Conservation (phyloP, 2,888 invertebrate species). For the Itoplectis maculator region DNA sequence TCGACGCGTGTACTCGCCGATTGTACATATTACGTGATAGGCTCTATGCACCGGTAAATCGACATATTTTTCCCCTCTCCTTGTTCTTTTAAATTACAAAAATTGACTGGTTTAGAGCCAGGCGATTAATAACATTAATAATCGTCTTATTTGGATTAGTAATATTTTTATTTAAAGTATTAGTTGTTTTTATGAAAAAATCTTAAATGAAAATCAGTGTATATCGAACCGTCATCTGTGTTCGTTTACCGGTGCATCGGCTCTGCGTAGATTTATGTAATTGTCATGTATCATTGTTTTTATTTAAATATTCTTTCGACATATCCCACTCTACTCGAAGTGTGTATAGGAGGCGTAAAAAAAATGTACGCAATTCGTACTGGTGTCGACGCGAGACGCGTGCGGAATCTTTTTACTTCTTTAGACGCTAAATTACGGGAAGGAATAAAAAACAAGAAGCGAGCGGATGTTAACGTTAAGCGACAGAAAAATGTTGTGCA, state of each 20-base stretch:
- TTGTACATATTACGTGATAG: slow-evolving; percentile 59
- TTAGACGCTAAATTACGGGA: slow-evolving; percentile 23
- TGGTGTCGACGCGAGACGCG: slow-evolving; percentile 36
- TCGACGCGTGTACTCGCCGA: slow-evolving; percentile 47
- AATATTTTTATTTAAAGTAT: no score
- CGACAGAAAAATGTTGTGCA: slow-evolving; percentile 16
- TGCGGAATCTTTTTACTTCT: slow-evolving; percentile 23
- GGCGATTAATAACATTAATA: not conserved
- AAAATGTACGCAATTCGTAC: not conserved
- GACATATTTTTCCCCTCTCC: not conserved
- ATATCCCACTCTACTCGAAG: slow-evolving; percentile 50
- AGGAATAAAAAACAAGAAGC: slow-evolving; percentile 23
- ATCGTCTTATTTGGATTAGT: not conserved
- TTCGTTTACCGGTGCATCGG: slow-evolving; percentile 13
- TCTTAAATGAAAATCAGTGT: not conserved
- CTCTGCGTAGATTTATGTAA: not conserved
- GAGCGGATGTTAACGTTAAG: slow-evolving; percentile 18
- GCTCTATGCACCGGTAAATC: not conserved
- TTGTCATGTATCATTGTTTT: slow-evolving; percentile 45
- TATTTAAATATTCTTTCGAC: slow-evolving; percentile 38
- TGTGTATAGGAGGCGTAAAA: slow-evolving; percentile 27
- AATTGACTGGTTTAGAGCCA: not conserved
- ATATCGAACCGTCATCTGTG: not conserved
- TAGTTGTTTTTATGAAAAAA: no score
- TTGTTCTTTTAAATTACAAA: not conserved